Percentiles rank a stretch among this genome's conserved stretches.
phyloP scores from a whole-genome alignment of 2,888 invertebrate species.

The Ischnura elegans region DNA sequence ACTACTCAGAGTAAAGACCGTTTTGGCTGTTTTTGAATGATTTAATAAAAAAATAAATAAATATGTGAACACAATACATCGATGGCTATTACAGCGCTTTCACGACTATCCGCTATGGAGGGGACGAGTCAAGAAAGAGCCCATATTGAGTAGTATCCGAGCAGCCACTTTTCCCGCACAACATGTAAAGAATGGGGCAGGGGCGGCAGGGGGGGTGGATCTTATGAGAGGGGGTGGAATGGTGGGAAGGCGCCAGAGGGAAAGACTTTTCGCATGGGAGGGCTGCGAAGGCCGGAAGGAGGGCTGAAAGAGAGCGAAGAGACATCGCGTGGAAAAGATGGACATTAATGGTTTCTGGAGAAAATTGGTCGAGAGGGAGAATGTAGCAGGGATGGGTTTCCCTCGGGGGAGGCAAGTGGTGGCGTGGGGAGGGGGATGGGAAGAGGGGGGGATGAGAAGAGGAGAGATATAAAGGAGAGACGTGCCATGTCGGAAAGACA shows the following conservation, averaged over 20 bases:
- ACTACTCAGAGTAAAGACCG: too few species aligned
- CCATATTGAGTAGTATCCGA: background rate
- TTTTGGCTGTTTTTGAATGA: too few species aligned
- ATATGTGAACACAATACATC: too few species aligned
- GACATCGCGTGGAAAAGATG: conserved; percentile 26
- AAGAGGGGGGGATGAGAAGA: background rate
- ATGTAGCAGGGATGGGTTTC: background rate
- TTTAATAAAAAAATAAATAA: too few species aligned
- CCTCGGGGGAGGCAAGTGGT: background rate
- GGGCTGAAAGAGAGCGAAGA: background rate
- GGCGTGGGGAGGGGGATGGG: background rate
- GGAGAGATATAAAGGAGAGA: too few species aligned
- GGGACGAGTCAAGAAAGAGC: background rate
- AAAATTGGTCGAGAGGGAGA: conserved; percentile 27
- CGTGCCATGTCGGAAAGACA: conserved; percentile 1
- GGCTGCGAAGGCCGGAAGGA: background rate
- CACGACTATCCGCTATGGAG: background rate
- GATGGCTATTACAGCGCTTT: too few species aligned
- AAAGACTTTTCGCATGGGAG: background rate
- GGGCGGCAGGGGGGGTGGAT: background rate
- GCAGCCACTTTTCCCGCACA: conserved; percentile 8
- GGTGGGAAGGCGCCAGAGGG: background rate
- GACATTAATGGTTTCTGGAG: conserved; percentile 38
- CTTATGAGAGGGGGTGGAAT: background rate
- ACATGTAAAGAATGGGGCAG: background rate